phyloP scores from a whole-genome alignment of 2,113 vertebrate genomes.

The Dendropsophus ebraccatus region DNA sequence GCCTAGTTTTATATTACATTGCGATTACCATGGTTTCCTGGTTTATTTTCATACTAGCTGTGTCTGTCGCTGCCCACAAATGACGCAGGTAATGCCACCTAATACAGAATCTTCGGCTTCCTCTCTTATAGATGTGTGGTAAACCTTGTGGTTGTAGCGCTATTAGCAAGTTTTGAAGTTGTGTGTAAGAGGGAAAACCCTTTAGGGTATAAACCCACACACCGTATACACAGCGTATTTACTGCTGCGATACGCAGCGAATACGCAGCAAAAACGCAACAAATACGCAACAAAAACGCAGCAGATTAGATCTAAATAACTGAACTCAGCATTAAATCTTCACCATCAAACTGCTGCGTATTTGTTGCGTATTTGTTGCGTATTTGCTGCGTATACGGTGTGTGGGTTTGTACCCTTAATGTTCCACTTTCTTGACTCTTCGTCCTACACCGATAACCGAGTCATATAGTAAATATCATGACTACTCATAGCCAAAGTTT shows the following conservation, averaged over 20 bases:
- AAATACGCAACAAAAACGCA: no score
- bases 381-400: no score
- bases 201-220: no score
- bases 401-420: no score
- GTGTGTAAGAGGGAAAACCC: neutral
- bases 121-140: neutral
- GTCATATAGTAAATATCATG: neutral
- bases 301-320: no score
- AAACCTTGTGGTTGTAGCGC: neutral
- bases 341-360: no score
- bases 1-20: neutral
- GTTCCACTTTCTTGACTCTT: neutral
- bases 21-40: neutral
- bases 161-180: neutral
- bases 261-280: no score
- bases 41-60: neutral
- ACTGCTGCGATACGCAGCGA: no score
- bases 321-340: no score
- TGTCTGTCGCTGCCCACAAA: neutral
- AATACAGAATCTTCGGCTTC: neutral
- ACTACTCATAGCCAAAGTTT: neutral
- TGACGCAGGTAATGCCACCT: neutral
- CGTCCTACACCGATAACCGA: neutral
- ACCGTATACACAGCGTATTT: no score
- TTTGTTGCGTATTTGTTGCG: no score